Percentiles rank a stretch among this genome's conserved stretches.
Conservation (phyloP, 2,113 vertebrate genomes). For the Carassius gibelio region DNA sequence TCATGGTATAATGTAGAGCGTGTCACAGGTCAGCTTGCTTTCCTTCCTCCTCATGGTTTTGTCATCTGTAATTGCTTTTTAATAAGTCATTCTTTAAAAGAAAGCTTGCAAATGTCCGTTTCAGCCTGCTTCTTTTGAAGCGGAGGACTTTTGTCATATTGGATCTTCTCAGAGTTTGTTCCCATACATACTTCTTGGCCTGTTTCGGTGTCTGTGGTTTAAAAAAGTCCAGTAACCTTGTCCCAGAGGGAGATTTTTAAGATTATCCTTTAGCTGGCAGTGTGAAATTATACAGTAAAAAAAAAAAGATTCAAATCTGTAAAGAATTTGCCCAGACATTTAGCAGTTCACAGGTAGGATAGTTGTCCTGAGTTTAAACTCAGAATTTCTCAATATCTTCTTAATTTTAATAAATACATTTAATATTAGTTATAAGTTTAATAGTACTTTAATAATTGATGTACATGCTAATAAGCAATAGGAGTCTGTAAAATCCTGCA, state of each 20-base stretch:
- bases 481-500: too few species aligned
- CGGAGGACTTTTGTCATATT: conserved; percentile 1
- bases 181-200: background rate
- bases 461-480: too few species aligned
- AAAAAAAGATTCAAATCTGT: background rate
- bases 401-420: background rate
- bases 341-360: background rate
- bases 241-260: background rate
- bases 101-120: conserved; percentile 1
- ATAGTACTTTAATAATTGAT: too few species aligned
- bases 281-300: background rate
- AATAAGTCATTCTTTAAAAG: conserved; percentile 38
- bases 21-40: conserved; percentile 26
- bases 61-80: conserved; percentile 31
- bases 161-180: conserved; percentile 17
- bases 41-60: conserved; percentile 36
- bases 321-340: background rate
- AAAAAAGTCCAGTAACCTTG: conserved; percentile 17
- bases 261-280: background rate
- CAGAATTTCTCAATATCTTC: too few species aligned
- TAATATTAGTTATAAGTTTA: too few species aligned
- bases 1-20: background rate
- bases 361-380: background rate
- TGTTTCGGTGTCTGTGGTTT: conserved; percentile 20
- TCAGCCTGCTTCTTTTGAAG: background rate